A percentile compares a stretch with the other conserved stretches of the same genome.
phyloP scores from a whole-genome alignment of 1,140 invertebrate genomes.

The Aphelenchoides fujianensis region DNA sequence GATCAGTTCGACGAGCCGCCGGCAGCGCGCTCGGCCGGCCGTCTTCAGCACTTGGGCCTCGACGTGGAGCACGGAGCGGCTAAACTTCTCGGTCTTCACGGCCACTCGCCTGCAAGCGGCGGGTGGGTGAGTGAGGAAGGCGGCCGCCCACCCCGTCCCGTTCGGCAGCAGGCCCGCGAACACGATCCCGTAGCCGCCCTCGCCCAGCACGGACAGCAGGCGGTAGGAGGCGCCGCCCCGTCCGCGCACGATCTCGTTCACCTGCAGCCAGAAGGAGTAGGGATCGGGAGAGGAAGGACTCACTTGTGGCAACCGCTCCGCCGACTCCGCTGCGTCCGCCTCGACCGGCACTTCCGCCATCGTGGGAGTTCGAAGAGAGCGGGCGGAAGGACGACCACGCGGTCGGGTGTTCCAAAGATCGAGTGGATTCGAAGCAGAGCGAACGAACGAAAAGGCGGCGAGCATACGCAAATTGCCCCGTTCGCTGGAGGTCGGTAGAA shows the following conservation, averaged over 20 bases:
- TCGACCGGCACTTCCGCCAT: too few relatives aligned
- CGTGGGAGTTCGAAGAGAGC: too few relatives aligned
- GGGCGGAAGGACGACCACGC: too few relatives aligned
- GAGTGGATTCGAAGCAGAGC: too few relatives aligned
- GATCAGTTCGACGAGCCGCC: conserved; percentile 45
- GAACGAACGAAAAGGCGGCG: too few relatives aligned
- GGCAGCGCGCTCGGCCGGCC: conserved; percentile 32
- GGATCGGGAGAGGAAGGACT: too few relatives aligned
- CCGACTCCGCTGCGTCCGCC: too few relatives aligned
- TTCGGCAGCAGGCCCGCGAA: conserved; percentile 21
- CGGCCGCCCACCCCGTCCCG: conserved; percentile 18
- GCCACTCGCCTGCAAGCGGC: conserved; percentile 34
- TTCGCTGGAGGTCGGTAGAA: too few relatives aligned
- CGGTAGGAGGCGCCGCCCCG: neutral
- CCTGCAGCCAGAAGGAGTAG: conserved; percentile 9
- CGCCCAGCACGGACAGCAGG: conserved; percentile 27
- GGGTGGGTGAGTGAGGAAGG: conserved; percentile 4
- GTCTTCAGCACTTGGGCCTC: conserved; percentile 33
- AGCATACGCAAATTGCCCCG: too few relatives aligned
- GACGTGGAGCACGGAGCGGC: conserved; percentile 17
- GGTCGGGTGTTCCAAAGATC: too few relatives aligned
- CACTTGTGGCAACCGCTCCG: too few relatives aligned
- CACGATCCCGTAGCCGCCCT: conserved; percentile 50
- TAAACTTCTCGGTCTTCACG: conserved; percentile 41
- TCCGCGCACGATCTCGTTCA: conserved; percentile 1